Base-by-base conservation (phyloP, 1,140 invertebrate genomes). In the Gonatopus flavifemur region DNA sequence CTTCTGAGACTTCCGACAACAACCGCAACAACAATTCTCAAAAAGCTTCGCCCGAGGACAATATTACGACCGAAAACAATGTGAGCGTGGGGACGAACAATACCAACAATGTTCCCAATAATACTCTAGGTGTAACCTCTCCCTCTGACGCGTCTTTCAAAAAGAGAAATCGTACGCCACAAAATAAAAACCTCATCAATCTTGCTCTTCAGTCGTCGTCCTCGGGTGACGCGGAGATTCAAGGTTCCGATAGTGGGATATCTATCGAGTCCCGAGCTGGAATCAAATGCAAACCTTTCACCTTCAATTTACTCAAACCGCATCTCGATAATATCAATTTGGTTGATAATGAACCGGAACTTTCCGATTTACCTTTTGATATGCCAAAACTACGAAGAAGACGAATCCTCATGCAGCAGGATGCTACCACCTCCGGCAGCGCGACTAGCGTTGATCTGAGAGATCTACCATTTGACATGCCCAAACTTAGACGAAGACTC, bases 381-480 rank as follows among this genome's bases (percentile, higher is more conserved):
- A 93, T 93, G 89, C 90, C 91, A n/a, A 94, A 94, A 68, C 71
- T 93, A 41, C 77, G 89, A 33, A 81, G 90, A 36, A 83, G 86
- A 69, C 82, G 88, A 52, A 70, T 77, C 15, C 63, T 78, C 13
- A 67, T 76, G 64, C 71, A 77, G 35, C 75, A 84, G 55, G 81
- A 82, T 30, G 81, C 82, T 7, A 85, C 83, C 33, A 88, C 87
- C 24, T 87, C 86, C 12, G 83, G 85, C 28, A 88, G 86, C 58
- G 83, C 85, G 16, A 87, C 85, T 2, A 87, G 85, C 5, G 86
- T 89, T 9, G 89, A 92, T 64, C 75, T 92, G 2, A 80, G 85
- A 36, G 85, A 91, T 62, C 79, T 93, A 51, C 90, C 91, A 13
- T 94, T 93, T 66, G 91, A 93, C 69, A 93, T 93, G 89, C 90